These are phyloP conservation scores for Myripristis jacobus DNA, from an alignment of 2,797 vertebrate genomes.

Conservation along the genomic window DNA sequence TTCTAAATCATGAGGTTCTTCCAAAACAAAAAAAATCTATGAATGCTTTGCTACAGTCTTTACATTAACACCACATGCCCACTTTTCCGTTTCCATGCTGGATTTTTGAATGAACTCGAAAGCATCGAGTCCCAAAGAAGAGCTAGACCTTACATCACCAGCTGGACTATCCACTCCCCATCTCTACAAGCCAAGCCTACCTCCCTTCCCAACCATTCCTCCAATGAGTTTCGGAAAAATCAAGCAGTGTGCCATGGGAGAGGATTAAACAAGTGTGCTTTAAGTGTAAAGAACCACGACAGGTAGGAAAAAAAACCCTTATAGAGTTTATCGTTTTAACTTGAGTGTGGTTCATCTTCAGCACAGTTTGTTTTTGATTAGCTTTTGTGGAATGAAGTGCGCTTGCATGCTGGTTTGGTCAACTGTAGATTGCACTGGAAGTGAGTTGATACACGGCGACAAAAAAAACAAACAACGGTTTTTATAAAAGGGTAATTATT, in stretches of 20 bases:
- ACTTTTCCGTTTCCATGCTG: not conserved
- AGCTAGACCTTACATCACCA: slow-evolving; percentile 61
- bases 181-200: slow-evolving; percentile 52
- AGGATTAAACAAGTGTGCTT: slow-evolving; percentile 74
- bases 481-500: slow-evolving; percentile 33
- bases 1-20: too few species aligned
- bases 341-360: not conserved
- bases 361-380: not conserved
- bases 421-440: slow-evolving; percentile 28
- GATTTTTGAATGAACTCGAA: slow-evolving; percentile 28
- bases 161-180: slow-evolving; percentile 63
- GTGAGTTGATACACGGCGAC: slow-evolving; percentile 31
- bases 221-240: slow-evolving; percentile 73
- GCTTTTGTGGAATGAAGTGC: not conserved
- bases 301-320: slow-evolving; percentile 63
- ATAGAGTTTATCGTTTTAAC: slow-evolving; percentile 18
- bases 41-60: not conserved
- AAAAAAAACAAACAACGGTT: slow-evolving; percentile 4
- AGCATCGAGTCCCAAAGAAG: slow-evolving; percentile 41
- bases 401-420: not conserved
- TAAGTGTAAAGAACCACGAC: slow-evolving; percentile 60
- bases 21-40: not conserved
- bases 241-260: slow-evolving; percentile 63
- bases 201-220: slow-evolving; percentile 55
- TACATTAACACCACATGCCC: not conserved